Base-by-base conservation (phyloP, 2,888 invertebrate genomes). In the Cotesia congregata region DNA sequence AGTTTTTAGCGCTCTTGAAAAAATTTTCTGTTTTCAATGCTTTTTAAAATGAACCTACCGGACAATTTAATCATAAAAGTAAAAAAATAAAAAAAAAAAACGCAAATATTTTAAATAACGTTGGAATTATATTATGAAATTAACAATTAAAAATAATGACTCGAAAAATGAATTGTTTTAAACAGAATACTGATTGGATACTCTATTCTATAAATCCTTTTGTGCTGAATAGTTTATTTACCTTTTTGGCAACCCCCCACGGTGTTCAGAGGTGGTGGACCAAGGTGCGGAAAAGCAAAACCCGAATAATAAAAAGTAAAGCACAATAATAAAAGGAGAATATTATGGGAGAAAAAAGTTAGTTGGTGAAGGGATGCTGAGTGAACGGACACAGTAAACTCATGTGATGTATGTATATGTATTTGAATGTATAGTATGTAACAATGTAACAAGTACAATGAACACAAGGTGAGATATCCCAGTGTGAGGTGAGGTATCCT, bases 401-500 rank as follows among this genome's bases (percentile, higher is more conserved):
- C 9, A 41, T 41, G 41, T 41, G 41, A 41, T 50, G 7, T 50
- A 9, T 50, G 7, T 50, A 50, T 50, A 50, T 12, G 9, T 50
- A 50, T 4, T 7, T 41, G 5, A 30, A 62, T 20, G 12, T 65
- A 30, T 30, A 12, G 65, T 65, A 65, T 38, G 65, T 65, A 65
- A 65, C 65, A 65, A 65, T 65, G 65, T 65, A 65, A 38, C 65
- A 65, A 65, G 9, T 30, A 20, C 20, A 65, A 30, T 17, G 15
- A 65, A 30, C 20, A 65, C 65, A 65, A 65, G 65, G 65, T 65
- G 65, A 65, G 65, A 65, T 30, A 65, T 65, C 65, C 65, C 7
- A 65, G 65, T 65, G 65, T 65, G 65, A 30, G 65, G 65, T 65
- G 65, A 30, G 65, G 65, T 65, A 65, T 65, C 65, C 65, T 65